phyloP scores from a whole-genome alignment of 2,797 vertebrate genomes.

The Tenualosa thibaudeaui region DNA sequence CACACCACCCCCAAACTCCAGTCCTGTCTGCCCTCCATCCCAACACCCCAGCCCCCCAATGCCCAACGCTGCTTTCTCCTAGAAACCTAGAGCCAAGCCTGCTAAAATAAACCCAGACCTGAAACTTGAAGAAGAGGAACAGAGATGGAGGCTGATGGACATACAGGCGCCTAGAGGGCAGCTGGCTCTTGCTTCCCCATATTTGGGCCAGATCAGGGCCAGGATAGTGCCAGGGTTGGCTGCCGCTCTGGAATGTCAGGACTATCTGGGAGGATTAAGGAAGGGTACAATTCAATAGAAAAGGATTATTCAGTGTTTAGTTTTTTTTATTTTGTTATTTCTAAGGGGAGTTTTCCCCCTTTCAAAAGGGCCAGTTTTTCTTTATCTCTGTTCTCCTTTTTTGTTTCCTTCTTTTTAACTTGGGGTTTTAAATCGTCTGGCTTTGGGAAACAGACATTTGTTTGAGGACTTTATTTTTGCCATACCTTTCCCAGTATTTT shows the following conservation, averaged over 20 bases:
- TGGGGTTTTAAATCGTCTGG: constrained; percentile 53
- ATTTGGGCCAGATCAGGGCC: constrained; percentile 45
- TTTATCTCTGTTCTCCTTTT: constrained; percentile 41
- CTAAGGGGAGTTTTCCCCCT: constrained; percentile 38
- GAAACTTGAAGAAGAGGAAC: constrained; percentile 41
- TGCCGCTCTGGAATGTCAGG: constrained; percentile 30
- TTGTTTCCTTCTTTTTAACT: constrained; percentile 45
- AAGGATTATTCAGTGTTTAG: constrained; percentile 28
- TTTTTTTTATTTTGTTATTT: constrained; percentile 49
- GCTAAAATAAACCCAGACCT: constrained; percentile 46
- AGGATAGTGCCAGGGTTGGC: too few species aligned
- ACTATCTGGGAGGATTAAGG: constrained; percentile 45
- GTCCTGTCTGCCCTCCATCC: not conserved
- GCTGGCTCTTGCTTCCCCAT: not conserved
- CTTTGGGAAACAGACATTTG: constrained; percentile 44
- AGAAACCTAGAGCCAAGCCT: constrained; percentile 46
- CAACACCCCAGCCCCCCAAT: not conserved
- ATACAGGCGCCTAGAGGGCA: not conserved
- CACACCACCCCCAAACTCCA: constrained; percentile 24
- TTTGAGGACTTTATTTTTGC: constrained; percentile 58
- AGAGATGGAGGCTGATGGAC: not conserved
- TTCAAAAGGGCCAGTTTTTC: constrained; percentile 69
- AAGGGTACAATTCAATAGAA: constrained; percentile 58
- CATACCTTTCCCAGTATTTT: constrained; percentile 38
- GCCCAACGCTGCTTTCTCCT: constrained; percentile 62